These are phyloP conservation scores for Andrena trimmerana DNA, from an alignment of 2,888 invertebrate species.

Conservation along the genomic window DNA sequence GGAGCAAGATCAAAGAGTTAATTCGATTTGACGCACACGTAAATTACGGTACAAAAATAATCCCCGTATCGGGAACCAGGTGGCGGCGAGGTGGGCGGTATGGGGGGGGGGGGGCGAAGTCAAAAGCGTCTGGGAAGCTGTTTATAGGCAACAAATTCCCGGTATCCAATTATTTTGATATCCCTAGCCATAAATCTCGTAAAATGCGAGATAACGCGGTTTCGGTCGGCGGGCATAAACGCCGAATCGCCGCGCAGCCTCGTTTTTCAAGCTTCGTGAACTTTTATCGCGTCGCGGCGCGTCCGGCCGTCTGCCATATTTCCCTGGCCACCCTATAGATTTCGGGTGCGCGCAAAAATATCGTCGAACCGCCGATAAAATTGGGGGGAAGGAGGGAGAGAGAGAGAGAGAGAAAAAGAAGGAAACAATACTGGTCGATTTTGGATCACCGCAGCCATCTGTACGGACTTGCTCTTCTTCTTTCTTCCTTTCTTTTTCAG, in stretches of 20 bases:
- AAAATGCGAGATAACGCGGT: constrained; percentile 56
- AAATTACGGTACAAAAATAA: constrained; percentile 11
- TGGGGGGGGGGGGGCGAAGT: too few species aligned
- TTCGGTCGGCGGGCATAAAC: constrained; percentile 49
- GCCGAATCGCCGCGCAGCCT: constrained; percentile 38
- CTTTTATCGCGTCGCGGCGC: constrained; percentile 72
- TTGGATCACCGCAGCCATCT: constrained; percentile 60
- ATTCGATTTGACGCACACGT: background rate
- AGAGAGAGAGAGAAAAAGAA: constrained; percentile 4
- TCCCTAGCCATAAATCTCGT: constrained; percentile 48
- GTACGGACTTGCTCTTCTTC: constrained; percentile 37
- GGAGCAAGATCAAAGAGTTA: background rate
- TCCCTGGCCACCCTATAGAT: constrained; percentile 66
- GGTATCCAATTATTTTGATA: constrained; percentile 64
- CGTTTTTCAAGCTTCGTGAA: constrained; percentile 73
- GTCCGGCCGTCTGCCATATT: constrained; percentile 69
- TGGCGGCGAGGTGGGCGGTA: background rate
- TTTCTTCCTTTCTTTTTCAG: constrained; percentile 20
- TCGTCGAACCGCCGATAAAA: constrained; percentile 60
- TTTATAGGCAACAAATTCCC: constrained; percentile 59
- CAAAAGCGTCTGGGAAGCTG: constrained; percentile 15
- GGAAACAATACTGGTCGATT: constrained; percentile 56
- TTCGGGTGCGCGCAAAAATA: constrained; percentile 62
- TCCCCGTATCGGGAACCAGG: background rate
- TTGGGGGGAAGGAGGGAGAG: background rate